These are phyloP conservation scores for Enteromius afrohamiltoni DNA, from an alignment of 2,797 vertebrate species.

Conservation along the genomic window DNA sequence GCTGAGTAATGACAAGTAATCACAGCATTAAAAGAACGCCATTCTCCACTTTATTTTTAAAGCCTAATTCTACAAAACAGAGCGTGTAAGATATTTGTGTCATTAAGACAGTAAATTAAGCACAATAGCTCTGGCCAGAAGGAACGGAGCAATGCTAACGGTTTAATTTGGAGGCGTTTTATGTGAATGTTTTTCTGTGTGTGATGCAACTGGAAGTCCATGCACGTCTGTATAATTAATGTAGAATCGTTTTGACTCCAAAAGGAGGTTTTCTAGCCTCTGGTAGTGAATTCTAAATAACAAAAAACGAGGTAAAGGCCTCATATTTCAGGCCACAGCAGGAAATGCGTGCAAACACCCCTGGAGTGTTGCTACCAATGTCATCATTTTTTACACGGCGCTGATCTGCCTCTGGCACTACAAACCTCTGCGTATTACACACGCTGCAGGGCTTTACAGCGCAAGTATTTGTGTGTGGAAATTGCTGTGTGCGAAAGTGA, in stretches of 20 bases:
- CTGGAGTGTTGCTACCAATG: conserved; percentile 31
- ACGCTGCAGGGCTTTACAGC: neutral
- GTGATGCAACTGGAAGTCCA: conserved; percentile 10
- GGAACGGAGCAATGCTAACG: neutral
- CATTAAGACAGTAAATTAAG: conserved; percentile 44
- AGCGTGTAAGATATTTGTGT: neutral
- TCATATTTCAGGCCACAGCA: conserved; percentile 12
- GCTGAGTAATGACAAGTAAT: conserved; percentile 57
- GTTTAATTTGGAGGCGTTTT: neutral
- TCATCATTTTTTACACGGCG: conserved; percentile 46
- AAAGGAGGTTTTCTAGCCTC: neutral
- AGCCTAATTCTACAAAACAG: conserved; percentile 31
- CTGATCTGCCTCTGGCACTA: conserved; percentile 30
- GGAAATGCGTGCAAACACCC: conserved; percentile 30
- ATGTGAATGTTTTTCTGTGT: neutral
- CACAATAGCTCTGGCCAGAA: neutral
- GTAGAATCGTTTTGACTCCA: neutral
- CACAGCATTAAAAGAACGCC: conserved; percentile 48
- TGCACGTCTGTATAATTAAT: conserved; percentile 11
- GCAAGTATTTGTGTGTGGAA: conserved; percentile 21
- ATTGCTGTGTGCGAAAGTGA: neutral
- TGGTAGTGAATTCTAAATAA: conserved; percentile 2
- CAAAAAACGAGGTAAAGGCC: conserved; percentile 9
- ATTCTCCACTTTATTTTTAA: conserved; percentile 32
- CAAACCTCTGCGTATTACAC: neutral